phyloP scores from a whole-genome alignment of 2,113 vertebrate species.

The Proterorhinus semilunaris region DNA sequence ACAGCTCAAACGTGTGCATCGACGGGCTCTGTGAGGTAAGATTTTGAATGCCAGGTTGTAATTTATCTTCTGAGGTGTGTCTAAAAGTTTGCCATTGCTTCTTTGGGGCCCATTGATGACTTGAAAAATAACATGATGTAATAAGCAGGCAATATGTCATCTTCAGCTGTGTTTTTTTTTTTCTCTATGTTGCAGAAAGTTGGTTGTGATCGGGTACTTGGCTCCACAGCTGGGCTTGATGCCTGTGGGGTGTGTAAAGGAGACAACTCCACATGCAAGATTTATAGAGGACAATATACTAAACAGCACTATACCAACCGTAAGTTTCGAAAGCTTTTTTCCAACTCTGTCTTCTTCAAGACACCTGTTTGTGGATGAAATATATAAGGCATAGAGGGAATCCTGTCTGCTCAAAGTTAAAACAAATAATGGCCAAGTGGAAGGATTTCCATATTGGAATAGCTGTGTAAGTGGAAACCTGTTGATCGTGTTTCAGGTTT shows the following conservation, averaged over 20 bases:
- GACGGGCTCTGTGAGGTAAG: conserved; percentile 91
- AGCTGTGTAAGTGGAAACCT: not conserved
- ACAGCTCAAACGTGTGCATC: conserved; percentile 84
- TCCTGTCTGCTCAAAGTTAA: not conserved
- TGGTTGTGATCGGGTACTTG: conserved; percentile 85
- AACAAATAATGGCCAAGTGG: not conserved
- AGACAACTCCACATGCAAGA: conserved; percentile 83
- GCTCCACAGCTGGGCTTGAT: conserved; percentile 80
- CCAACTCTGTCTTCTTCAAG: not conserved
- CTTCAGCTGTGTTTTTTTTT: conserved; percentile 2
- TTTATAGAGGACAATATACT: conserved; percentile 80
- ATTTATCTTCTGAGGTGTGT: conserved; percentile 13
- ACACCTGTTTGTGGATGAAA: not conserved
- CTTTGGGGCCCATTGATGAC: not conserved
- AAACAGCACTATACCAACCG: conserved; percentile 82
- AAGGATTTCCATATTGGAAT: not conserved
- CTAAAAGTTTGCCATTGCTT: conserved; percentile 20
- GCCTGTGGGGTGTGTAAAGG: conserved; percentile 85
- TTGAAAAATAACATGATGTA: conserved; percentile 9
- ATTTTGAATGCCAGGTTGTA: conserved; percentile 1
- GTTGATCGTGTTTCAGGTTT: too few species aligned
- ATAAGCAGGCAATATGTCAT: conserved; percentile 1
- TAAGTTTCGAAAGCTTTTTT: not conserved
- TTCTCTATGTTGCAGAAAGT: conserved; percentile 74
- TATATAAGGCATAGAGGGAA: not conserved